These are phyloP conservation scores for Bicyclus anynana DNA, from an alignment of 1,140 invertebrate genomes.

Conservation along the genomic window DNA sequence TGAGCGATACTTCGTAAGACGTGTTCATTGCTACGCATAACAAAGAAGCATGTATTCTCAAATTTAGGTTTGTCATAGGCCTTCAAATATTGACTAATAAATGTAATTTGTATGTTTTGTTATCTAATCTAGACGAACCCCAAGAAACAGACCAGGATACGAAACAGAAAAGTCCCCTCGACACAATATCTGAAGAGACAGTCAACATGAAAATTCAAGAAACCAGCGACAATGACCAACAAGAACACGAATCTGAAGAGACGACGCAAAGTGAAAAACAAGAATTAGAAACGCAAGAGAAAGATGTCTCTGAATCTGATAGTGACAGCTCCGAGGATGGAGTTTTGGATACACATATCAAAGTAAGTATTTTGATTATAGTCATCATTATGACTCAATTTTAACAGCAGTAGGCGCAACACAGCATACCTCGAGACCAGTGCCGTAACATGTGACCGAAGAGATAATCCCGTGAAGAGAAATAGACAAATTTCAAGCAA, in stretches of 20 bases:
- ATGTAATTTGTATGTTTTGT: no score
- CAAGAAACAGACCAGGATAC: slow-evolving; percentile 44
- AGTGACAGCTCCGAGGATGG: slow-evolving; percentile 40
- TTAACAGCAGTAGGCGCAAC: no score
- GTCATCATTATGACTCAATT: no score
- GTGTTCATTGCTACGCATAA: no score
- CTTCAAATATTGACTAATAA: no score
- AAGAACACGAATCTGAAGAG: neutral
- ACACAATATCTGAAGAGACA: slow-evolving; percentile 26
- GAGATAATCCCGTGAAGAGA: no score
- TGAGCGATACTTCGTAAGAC: no score
- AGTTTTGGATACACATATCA: slow-evolving; percentile 58
- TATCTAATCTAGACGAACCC: slow-evolving; percentile 35
- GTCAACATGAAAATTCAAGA: slow-evolving; percentile 5
- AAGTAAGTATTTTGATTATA: slow-evolving; percentile 39
- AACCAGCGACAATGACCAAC: slow-evolving; percentile 21
- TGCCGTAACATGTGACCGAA: no score
- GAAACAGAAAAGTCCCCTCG: slow-evolving; percentile 21
- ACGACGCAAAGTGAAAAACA: slow-evolving; percentile 4
- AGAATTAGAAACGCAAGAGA: slow-evolving; percentile 25
- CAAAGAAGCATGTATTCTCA: no score
- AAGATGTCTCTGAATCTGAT: slow-evolving; percentile 16
- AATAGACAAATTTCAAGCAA: no score
- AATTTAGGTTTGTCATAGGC: no score
- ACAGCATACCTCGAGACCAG: no score